A percentile compares a stretch with the other conserved stretches of the same genome.
phyloP scores from a whole-genome alignment of 2,888 invertebrate species.

The Thymelicus lineola region DNA sequence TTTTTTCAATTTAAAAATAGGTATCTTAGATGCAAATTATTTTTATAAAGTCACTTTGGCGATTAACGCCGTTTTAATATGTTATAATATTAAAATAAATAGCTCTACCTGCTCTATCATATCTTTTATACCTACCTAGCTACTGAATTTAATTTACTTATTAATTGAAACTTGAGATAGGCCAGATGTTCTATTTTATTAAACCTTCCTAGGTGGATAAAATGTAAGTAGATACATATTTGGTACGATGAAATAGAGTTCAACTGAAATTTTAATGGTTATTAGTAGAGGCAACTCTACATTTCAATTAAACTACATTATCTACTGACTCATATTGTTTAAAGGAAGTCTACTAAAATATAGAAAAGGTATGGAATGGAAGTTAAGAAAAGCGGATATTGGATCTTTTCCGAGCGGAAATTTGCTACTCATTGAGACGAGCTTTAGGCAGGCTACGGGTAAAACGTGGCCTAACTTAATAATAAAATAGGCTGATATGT shows the following conservation, averaged over 20 bases:
- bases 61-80: no score
- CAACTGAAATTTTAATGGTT: neutral
- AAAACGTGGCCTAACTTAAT: slow-evolving; percentile 6
- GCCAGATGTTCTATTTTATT: neutral
- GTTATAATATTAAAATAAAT: no score
- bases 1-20: no score
- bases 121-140: no score
- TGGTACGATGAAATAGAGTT: neutral
- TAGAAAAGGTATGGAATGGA: slow-evolving; percentile 7
- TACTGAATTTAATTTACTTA: no score
- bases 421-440: slow-evolving; percentile 14
- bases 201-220: neutral
- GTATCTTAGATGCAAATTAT: no score
- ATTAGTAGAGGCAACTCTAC: slow-evolving; percentile 18
- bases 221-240: neutral
- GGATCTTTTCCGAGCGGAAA: slow-evolving; percentile 32
- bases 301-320: no score
- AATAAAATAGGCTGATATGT: neutral
- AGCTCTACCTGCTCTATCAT: no score
- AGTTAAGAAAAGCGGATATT: slow-evolving; percentile 30
- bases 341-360: neutral
- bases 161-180: no score
- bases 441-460: neutral
- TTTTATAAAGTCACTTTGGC: no score
- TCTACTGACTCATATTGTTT: no score